Evolutionary conservation across 1,140 invertebrate species (phyloP), one percentile per base, ranked within the genome.

Genomic region (Drosophila varians): DNA sequence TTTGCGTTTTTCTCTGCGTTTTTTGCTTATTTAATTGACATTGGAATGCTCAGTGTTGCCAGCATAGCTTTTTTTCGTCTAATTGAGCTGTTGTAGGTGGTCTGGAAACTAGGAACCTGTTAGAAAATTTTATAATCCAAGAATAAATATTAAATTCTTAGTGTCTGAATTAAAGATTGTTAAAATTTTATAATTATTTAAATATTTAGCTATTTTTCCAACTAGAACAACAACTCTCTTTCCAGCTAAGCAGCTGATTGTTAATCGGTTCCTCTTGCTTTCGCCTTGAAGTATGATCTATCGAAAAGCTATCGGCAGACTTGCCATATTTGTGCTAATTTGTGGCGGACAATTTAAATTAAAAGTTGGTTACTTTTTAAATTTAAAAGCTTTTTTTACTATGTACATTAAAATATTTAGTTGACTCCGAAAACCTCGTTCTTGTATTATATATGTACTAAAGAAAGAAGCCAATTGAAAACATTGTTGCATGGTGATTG

Each of bases 11-110:
- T 42, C 38, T 42, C 4, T 4, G 8, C 16, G 38, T 42, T 16
- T 65, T 82, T 77, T 74, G 57, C 78, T 66, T 66, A 66, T 66
- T 74, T 79, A 79, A 79, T 79, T 79, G 58, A 19, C 76, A 79
- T 80, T 79, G 77, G 77, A 80, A 80, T 69, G 36, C 55, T 19
- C 52, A 70, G 43, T 43, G 56, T 53, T 76, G 62, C 49, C 46
- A 48, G 55, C 49, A 51, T 16, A 25, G 75, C 31, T 49, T 61
- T 11, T 31, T 31, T 31, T 11, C 28, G 28, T 11, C 9, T 11
- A 31, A 31, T 11, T 3, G 11, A 11, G 28, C 28, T 31, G 1
- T 3, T 11, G 4, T n/a, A 2, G 9, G 0, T n/a, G 28, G n/a
- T 3, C 8, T 3, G n/a, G n/a, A 31, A 31, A 11, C 9, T 31